Base-by-base conservation (phyloP, 2,888 invertebrate species). In the Stegana nigrithorax region DNA sequence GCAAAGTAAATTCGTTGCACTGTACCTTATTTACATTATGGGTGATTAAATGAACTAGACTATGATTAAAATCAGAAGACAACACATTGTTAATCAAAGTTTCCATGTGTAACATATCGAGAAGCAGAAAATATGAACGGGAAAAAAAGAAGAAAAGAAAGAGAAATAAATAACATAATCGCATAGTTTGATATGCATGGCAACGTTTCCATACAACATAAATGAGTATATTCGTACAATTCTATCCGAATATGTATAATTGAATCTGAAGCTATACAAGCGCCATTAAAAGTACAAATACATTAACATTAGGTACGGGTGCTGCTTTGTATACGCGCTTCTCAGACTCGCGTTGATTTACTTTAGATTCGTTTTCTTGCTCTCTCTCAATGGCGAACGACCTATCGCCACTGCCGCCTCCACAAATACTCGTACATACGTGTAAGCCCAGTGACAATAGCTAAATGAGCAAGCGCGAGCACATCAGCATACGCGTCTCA, bases 231-330 rank as follows among this genome's bases (percentile, higher is more conserved):
- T 39, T 4, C 6, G 17, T 39, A 39, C 17, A 6, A 14, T 4
- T 39, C 4, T 39, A 39, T 32, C 10, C 32, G n/a, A 2, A 32
- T n/a, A 32, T 36, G 36, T 50, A 26, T 50, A 50, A 50, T 50
- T 50, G 50, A 50, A 50, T 50, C 50, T 50, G 25, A 25, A 50
- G 25, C 12, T n/a, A 36, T 8, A 45, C 45, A 50, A 26, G 50
- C 50, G 50, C 50, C 26, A 50, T 50, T 50, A 50, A 50, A 26
- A 50, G 14, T 50, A 50, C 50, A 50, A 50, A 50, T 26, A 50
- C 45, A 45, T 45, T 45, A 45, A 45, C 23, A n/a, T n/a, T n/a
- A n/a, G n/a, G 45, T 45, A 23, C 21, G 50, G n/a, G 25, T 39
- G 10, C 39, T 39, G n/a, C n/a, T n/a, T n/a, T n/a, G n/a, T 47